These are phyloP conservation scores for Xiphophorus birchmanni DNA, from an alignment of 2,797 vertebrate species.

Conservation along the genomic window DNA sequence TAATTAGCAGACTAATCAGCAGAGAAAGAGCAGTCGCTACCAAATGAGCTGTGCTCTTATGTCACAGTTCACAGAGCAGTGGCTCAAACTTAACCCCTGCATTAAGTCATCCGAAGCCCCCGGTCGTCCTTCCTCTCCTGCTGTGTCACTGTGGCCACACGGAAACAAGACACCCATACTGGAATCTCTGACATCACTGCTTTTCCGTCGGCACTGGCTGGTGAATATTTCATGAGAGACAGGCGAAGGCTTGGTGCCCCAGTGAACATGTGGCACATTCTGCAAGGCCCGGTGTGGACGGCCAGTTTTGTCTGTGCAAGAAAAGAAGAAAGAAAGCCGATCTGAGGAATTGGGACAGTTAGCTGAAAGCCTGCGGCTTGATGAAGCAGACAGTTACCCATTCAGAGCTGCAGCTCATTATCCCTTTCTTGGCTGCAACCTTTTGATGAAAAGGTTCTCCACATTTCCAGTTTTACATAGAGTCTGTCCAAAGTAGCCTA, in stretches of 20 bases:
- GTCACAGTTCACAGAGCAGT: conserved; percentile 40
- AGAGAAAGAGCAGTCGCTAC: conserved; percentile 18
- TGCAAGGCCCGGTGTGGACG: conserved; percentile 38
- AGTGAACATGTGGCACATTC: conserved; percentile 66
- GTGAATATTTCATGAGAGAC: conserved; percentile 78
- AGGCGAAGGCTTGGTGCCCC: conserved; percentile 58
- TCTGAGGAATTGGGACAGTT: conserved; percentile 37
- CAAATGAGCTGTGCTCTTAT: conserved; percentile 36
- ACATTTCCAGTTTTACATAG: conserved; percentile 32
- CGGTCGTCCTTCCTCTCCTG: conserved; percentile 27
- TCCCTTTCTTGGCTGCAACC: conserved; percentile 18
- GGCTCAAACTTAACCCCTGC: conserved; percentile 43
- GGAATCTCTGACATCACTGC: conserved; percentile 78
- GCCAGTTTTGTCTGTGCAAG: conserved; percentile 37
- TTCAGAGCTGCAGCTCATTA: conserved; percentile 16
- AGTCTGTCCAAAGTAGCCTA: conserved; percentile 21
- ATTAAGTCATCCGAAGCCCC: conserved; percentile 36
- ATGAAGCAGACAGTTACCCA: conserved; percentile 50
- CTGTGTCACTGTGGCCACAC: conserved; percentile 55
- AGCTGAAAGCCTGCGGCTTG: conserved; percentile 16
- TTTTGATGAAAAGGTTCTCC: conserved; percentile 40
- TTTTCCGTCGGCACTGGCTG: conserved; percentile 62
- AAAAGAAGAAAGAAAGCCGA: conserved; percentile 39
- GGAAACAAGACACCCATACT: conserved; percentile 65
- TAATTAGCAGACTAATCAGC: conserved; percentile 40